Evolutionary conservation across 1,140 invertebrate genomes (phyloP), one percentile per base, ranked within the genome.

Genomic region (Bombus ignitus): DNA sequence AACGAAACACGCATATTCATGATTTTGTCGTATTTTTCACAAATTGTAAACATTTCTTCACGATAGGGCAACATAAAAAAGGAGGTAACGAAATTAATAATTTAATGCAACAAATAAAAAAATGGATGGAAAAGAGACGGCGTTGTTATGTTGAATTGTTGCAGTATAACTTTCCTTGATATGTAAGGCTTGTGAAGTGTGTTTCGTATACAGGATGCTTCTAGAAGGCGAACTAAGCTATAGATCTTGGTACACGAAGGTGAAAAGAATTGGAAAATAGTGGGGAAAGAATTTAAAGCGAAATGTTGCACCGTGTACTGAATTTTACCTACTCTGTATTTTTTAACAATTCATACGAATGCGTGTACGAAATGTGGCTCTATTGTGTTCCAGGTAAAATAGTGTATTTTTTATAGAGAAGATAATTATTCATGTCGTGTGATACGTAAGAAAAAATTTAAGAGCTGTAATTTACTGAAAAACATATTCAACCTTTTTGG

Each of bases 211-310:
- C 25, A 28, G 18, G 2, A 1, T 62, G 35, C 9, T 65, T 77
- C 59, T 62, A 42, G 57, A 15, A 42, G 39, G 28, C 10, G 59
- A 32, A 65, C 15, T 28, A 28, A 28, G 57, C 37, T 44, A 44
- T 65, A 77, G 35, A 77, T 77, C 57, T 77, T 65, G 42, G 75
- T 35, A 65, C 53, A 37, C 6, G 37, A 77, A 62, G 75, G 75
- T 77, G 57, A 39, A 42, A 59, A 65, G 62, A 77, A 62, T 77
- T 77, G 57, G 59, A 44, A 77, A 77, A 32, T 77, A 35, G 15
- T 22, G 35, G 32, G 35, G 18, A 53, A 35, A 37, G 35, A 59
- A 76, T 76, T 39, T 59, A 59, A 39, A 76, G 35, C 12, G 73
- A 76, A n/a, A 76, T 13, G 47, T 57, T 59, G 32, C 25, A 28